These are phyloP conservation scores for Athripsodes cinereus DNA, from an alignment of 2,888 invertebrate species.

Conservation along the genomic window DNA sequence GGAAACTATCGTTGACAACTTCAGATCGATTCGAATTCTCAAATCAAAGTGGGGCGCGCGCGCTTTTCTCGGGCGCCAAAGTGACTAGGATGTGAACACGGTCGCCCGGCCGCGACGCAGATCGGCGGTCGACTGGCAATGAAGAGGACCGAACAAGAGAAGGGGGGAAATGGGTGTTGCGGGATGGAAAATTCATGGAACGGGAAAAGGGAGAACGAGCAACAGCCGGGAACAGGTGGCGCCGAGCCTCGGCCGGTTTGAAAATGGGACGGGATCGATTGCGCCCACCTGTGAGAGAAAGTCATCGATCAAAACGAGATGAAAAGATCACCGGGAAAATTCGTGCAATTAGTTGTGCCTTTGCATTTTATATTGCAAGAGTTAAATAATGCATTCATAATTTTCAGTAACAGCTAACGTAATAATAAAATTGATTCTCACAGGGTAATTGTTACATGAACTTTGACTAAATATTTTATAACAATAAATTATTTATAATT, in stretches of 20 bases:
- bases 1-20: constrained; percentile 2
- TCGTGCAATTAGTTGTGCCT: neutral
- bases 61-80: constrained; percentile 12
- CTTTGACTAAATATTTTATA: too few species aligned
- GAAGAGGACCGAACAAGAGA: neutral
- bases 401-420: too few species aligned
- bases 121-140: constrained; percentile 20
- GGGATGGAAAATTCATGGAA: neutral
- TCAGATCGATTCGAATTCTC: constrained; percentile 16
- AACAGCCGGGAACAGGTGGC: constrained; percentile 24
- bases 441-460: too few species aligned
- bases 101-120: constrained; percentile 20
- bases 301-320: constrained; percentile 12
- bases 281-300: constrained; percentile 16
- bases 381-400: too few species aligned
- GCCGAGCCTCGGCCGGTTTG: constrained; percentile 13
- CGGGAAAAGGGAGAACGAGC: constrained; percentile 10
- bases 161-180: constrained; percentile 11
- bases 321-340: constrained; percentile 11
- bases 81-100: constrained; percentile 3
- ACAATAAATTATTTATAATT: too few species aligned
- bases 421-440: too few species aligned
- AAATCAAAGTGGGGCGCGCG: constrained; percentile 10
- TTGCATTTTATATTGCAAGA: too few species aligned
- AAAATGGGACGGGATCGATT: constrained; percentile 23